phyloP scores from a whole-genome alignment of 1,140 invertebrate species.

The Globodera rostochiensis region DNA sequence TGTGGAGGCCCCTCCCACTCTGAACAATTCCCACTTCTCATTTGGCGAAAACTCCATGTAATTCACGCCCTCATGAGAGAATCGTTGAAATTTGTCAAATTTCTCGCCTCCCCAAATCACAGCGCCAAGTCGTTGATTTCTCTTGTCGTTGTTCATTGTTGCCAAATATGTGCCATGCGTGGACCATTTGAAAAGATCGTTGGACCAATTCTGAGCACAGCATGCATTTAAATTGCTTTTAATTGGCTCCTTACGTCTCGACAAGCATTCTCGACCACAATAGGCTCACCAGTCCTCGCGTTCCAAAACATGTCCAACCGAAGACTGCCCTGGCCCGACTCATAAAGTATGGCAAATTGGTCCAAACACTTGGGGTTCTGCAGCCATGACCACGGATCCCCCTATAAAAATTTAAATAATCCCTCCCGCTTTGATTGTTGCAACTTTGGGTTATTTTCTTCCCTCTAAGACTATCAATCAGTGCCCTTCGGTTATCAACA shows the following conservation, averaged over 20 bases:
- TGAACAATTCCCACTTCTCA: conserved; percentile 75
- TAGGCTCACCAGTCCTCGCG: conserved; percentile 48
- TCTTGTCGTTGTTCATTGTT: conserved; percentile 73
- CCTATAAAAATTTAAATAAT: conserved; percentile 69
- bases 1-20: not conserved
- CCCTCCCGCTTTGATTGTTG: too few relatives aligned
- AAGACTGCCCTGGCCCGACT: conserved; percentile 73
- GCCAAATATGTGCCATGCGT: conserved; percentile 91
- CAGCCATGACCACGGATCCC: conserved; percentile 86
- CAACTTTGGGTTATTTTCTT: not conserved
- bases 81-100: conserved; percentile 87
- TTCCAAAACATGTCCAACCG: conserved; percentile 49
- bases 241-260: conserved; percentile 23
- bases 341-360: conserved; percentile 79
- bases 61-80: conserved; percentile 85
- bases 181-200: conserved; percentile 94
- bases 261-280: conserved; percentile 31
- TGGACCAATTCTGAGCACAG: conserved; percentile 80
- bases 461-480: not conserved
- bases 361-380: conserved; percentile 85
- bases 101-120: conserved; percentile 93
- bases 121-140: conserved; percentile 82
- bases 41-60: conserved; percentile 96
- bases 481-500: too few relatives aligned
- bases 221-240: conserved; percentile 21